Conservation (phyloP, 2,797 vertebrate genomes). For the Chiroxiphia lanceolata region DNA sequence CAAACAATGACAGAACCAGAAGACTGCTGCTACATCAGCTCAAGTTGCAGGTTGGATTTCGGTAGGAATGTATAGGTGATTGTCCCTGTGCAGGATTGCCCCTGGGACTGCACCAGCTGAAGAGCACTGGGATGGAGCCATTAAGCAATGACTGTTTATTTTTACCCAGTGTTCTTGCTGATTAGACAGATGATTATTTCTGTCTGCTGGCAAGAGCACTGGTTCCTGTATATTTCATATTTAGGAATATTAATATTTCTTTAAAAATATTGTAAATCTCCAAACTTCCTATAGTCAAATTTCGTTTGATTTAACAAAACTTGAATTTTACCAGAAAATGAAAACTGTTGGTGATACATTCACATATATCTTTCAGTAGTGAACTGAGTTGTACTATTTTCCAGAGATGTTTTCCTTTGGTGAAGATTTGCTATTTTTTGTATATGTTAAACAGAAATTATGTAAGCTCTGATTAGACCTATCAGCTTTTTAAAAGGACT, state of each 20-base stretch:
- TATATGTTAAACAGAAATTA: slow-evolving; percentile 37
- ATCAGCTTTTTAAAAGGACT: not conserved
- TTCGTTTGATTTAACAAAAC: not conserved
- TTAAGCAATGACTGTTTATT: not conserved
- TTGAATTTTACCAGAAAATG: not conserved
- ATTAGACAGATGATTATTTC: not conserved
- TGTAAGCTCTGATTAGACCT: not conserved
- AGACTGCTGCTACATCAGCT: not conserved
- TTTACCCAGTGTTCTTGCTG: not conserved
- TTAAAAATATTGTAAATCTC: not conserved
- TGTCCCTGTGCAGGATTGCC: not conserved
- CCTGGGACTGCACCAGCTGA: not conserved
- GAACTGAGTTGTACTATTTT: not conserved
- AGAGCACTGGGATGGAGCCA: not conserved
- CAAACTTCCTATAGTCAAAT: not conserved
- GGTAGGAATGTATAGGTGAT: not conserved
- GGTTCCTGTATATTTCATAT: not conserved
- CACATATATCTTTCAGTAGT: not conserved
- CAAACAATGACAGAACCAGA: not conserved
- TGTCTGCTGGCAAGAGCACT: not conserved
- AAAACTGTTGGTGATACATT: not conserved
- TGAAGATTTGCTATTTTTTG: not conserved
- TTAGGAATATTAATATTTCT: not conserved
- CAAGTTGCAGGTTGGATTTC: not conserved
- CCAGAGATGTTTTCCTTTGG: slow-evolving; percentile 14